Base-by-base conservation (phyloP, 2,113 vertebrate genomes). In the Vidua macroura region DNA sequence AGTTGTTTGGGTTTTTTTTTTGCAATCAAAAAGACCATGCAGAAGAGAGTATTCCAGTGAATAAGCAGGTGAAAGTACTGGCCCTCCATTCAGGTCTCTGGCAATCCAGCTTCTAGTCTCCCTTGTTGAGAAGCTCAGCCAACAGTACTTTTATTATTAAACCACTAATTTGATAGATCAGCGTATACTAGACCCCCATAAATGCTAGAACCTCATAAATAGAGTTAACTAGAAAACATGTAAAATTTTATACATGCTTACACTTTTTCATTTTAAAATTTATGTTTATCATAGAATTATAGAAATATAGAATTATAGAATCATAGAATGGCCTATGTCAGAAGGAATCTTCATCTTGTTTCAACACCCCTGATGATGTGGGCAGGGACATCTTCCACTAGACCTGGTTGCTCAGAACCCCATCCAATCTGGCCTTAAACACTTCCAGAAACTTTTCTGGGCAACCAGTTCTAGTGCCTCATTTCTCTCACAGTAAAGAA, bases 391-490 rank as follows among this genome's bases (percentile, higher is more conserved):
- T 18, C 10, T 62, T 43, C 44, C 18, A 27, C 41, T 35, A 55
- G 17, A 49, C 8, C 18, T 55, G 17, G 17, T 62, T 48, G 21
- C 35, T 69, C 25, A 48, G 63, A 62, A 22, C 14, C 14, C 15
- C 35, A 49, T 49, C 25, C 35, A 27, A 14, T 31, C 25, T 48
- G 22, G 11, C 15, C 41, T 41, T 55, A 55, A 62, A 41, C 17
- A 41, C 14, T 69, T 69, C 15, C 31, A 35, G 30, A 60, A 68
- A 22, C 5, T 62, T 76, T 59, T 41, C 62, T 43, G 25, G 10
- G 15, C 14, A 55, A 11, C 6, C 0, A 0, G 4, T 31, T 62
- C 25, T 10, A 31, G 8, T 31, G 6, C 7, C 30, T 55, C 41
- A 68, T 15, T 24, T 35, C 6, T 25, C 39, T 48, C 17, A 25